These are phyloP conservation scores for Nycticryphes semicollaris DNA, from an alignment of 2,113 vertebrate genomes.

Conservation along the genomic window DNA sequence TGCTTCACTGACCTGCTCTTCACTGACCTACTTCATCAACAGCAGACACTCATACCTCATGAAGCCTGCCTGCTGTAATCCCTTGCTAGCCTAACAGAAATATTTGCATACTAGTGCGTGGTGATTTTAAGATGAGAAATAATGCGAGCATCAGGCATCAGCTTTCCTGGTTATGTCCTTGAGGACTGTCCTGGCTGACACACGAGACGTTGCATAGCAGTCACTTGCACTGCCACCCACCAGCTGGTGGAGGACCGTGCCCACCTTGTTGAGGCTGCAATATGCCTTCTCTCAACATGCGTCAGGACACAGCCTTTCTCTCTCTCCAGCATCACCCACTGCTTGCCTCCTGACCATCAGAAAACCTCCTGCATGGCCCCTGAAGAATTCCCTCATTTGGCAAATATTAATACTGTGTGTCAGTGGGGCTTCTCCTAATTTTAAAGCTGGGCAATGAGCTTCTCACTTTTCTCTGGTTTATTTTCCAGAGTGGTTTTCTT, in stretches of 20 bases:
- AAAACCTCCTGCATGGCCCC: background rate
- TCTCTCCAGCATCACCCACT: background rate
- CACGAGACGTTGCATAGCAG: rapidly evolving
- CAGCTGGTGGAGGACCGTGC: rapidly evolving
- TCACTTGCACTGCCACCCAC: background rate
- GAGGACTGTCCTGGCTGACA: background rate
- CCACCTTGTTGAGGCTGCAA: background rate
- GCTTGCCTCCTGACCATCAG: background rate
- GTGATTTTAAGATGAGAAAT: background rate
- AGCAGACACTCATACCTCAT: rapidly evolving
- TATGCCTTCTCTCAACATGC: background rate
- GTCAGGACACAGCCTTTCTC: background rate
- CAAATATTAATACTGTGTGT: background rate
- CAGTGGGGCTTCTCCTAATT: background rate
- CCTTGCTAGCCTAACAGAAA: background rate
- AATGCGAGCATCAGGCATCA: background rate
- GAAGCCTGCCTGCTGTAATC: background rate
- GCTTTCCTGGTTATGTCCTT: background rate
- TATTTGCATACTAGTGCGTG: background rate
- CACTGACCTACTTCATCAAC: background rate
- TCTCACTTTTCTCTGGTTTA: background rate
- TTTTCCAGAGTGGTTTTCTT: background rate
- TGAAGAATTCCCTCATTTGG: background rate
- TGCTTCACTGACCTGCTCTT: background rate
- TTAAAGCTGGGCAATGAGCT: background rate